Conservation (phyloP, 2,888 invertebrate species). For the Embidobia sp. region DNA sequence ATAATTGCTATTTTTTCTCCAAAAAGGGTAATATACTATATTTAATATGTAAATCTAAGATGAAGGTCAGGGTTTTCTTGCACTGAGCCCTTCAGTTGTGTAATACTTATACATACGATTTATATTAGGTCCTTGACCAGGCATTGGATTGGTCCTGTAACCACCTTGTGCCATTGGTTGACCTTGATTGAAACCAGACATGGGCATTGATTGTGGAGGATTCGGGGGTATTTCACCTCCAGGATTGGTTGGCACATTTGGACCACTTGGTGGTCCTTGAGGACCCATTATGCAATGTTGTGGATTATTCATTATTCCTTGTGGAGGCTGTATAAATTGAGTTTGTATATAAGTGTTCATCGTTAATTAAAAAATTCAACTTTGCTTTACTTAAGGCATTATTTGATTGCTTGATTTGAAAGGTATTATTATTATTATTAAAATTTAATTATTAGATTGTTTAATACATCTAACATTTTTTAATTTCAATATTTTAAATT, state of each 20-base stretch:
- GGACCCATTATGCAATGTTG: slow-evolving; percentile 81
- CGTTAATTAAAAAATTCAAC: too few relatives aligned
- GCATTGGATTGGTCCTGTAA: slow-evolving; percentile 84
- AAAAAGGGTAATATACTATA: not conserved
- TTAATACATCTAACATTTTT: too few relatives aligned
- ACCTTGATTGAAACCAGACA: slow-evolving; percentile 79
- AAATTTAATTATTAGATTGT: too few relatives aligned
- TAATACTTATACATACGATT: slow-evolving; percentile 78
- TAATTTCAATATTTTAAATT: too few relatives aligned
- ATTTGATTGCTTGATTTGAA: too few relatives aligned
- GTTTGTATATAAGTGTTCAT: too few relatives aligned
- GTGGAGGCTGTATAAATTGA: slow-evolving; percentile 82
- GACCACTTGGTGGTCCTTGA: slow-evolving; percentile 79
- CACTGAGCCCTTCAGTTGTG: too few relatives aligned
- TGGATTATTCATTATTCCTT: slow-evolving; percentile 82
- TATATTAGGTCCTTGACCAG: slow-evolving; percentile 82
- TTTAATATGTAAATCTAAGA: too few relatives aligned
- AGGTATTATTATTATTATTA: too few relatives aligned
- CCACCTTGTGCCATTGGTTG: slow-evolving; percentile 80
- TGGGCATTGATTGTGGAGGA: slow-evolving; percentile 78
- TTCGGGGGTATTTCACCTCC: slow-evolving; percentile 79
- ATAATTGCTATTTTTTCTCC: too few relatives aligned
- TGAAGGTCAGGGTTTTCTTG: too few relatives aligned
- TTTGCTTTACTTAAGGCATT: too few relatives aligned
- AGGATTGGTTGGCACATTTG: slow-evolving; percentile 77